A percentile compares a stretch with the other conserved stretches of the same genome.
phyloP scores from a whole-genome alignment of 1,140 invertebrate genomes.

The Argopecten irradians region DNA sequence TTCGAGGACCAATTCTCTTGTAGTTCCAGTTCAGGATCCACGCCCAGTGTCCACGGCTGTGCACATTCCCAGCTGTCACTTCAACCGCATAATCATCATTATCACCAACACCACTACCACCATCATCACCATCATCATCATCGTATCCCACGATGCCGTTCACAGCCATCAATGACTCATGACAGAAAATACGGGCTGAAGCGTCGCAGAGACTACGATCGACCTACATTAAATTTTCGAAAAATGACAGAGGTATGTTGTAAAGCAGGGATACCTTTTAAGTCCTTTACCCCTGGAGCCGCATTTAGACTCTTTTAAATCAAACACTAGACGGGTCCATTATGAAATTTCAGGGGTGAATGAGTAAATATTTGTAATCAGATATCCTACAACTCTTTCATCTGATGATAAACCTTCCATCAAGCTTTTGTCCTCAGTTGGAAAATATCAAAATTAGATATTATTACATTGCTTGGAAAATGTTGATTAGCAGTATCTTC shows the following conservation, averaged over 20 bases:
- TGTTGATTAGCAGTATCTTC: too few species aligned
- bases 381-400: too few species aligned
- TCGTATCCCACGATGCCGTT: slow-evolving; percentile 70
- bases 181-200: slow-evolving; percentile 70
- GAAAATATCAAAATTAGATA: too few species aligned
- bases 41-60: slow-evolving; percentile 53
- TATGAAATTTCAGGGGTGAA: too few species aligned
- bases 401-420: too few species aligned
- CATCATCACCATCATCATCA: slow-evolving; percentile 60
- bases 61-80: slow-evolving; percentile 46
- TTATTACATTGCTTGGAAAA: too few species aligned
- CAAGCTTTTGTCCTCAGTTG: too few species aligned
- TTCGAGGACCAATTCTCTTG: slow-evolving; percentile 70
- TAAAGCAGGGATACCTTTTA: neutral
- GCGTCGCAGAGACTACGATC: slow-evolving; percentile 66
- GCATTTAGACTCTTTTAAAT: too few species aligned
- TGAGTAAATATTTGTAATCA: too few species aligned
- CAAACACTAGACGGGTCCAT: too few species aligned
- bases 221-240: slow-evolving; percentile 70
- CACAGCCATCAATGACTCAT: slow-evolving; percentile 72
- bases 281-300: too few species aligned
- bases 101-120: neutral
- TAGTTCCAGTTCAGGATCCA: slow-evolving; percentile 54
- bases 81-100: neutral
- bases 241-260: slow-evolving; percentile 73